Percentiles rank a stretch among this genome's conserved stretches.
Evolutionary conservation across 2,888 invertebrate genomes (phyloP).

Genomic region (Microchrysa polita): DNA sequence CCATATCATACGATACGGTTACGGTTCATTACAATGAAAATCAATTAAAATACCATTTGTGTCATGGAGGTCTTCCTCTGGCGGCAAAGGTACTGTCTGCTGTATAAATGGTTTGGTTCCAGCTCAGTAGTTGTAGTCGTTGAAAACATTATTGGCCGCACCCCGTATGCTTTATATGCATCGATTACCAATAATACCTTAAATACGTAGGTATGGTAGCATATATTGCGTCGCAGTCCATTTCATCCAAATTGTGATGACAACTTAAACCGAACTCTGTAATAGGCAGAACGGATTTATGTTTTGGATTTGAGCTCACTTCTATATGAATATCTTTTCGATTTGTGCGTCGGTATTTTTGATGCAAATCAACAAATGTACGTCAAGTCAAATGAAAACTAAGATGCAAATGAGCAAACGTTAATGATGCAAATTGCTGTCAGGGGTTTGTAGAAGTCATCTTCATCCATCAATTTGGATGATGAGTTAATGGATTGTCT

Average conservation of each 20-base stretch:
- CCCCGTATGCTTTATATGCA: not conserved
- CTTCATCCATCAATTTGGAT: constrained; percentile 11
- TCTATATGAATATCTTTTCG: constrained; percentile 5
- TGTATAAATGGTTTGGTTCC: not conserved
- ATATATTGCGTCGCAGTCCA: not conserved
- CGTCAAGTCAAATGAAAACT: constrained; percentile 9
- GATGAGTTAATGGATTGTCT: constrained; percentile 20
- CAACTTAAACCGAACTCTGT: not conserved
- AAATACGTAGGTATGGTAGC: too few species aligned
- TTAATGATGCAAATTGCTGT: constrained; percentile 7
- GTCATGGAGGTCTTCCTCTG: too few species aligned
- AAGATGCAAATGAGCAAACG: constrained; percentile 22
- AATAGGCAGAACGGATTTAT: not conserved
- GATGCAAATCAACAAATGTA: not conserved
- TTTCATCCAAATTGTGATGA: not conserved
- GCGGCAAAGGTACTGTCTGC: too few species aligned
- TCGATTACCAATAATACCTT: too few species aligned
- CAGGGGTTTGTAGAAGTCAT: not conserved
- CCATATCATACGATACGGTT: constrained; percentile 27
- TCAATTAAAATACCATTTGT: constrained; percentile 27
- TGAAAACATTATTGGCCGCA: not conserved
- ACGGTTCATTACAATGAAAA: constrained; percentile 26
- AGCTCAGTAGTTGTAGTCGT: not conserved
- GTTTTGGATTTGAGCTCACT: not conserved
- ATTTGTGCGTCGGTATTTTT: not conserved